A percentile compares a stretch with the other conserved stretches of the same genome.
Evolutionary conservation across 2,797 vertebrate genomes (phyloP).

Genomic region (Philypnodon macrostomus): DNA sequence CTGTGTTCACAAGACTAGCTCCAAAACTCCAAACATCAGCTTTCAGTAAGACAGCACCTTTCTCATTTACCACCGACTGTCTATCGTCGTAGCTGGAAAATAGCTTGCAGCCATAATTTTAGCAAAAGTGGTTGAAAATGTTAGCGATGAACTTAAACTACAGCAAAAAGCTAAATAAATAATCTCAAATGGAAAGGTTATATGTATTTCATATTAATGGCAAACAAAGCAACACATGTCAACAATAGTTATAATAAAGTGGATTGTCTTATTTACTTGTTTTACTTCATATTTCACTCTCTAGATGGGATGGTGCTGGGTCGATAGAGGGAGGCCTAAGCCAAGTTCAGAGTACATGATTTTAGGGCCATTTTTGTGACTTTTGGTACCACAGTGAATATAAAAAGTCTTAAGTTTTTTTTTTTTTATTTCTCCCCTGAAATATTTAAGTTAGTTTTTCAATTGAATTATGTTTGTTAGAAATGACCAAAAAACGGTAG

Average conservation of each 20-base stretch:
- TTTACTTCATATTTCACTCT: constrained; percentile 60
- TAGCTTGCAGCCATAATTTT: constrained; percentile 31
- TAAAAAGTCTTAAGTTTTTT: too few relatives aligned
- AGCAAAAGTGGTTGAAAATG: constrained; percentile 28
- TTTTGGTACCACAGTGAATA: too few relatives aligned
- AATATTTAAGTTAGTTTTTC: too few relatives aligned
- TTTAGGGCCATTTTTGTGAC: too few relatives aligned
- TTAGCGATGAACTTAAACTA: constrained; percentile 51
- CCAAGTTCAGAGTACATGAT: constrained; percentile 11
- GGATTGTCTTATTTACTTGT: constrained; percentile 62
- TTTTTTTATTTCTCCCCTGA: neutral
- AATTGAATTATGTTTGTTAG: too few relatives aligned
- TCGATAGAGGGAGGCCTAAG: constrained; percentile 50
- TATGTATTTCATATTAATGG: constrained; percentile 31
- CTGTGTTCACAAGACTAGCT: constrained; percentile 65
- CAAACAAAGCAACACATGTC: constrained; percentile 41
- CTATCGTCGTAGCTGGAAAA: constrained; percentile 35
- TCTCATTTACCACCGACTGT: neutral
- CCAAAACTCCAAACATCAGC: constrained; percentile 29
- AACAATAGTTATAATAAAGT: constrained; percentile 56
- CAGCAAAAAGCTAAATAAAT: constrained; percentile 72
- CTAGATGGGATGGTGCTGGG: constrained; percentile 60
- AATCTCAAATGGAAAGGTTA: constrained; percentile 57
- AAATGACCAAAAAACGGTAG: too few relatives aligned
- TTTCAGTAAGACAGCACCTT: constrained; percentile 27